These are phyloP conservation scores for Gorsachius goisagi DNA, from an alignment of 2,113 vertebrate species.

Conservation along the genomic window DNA sequence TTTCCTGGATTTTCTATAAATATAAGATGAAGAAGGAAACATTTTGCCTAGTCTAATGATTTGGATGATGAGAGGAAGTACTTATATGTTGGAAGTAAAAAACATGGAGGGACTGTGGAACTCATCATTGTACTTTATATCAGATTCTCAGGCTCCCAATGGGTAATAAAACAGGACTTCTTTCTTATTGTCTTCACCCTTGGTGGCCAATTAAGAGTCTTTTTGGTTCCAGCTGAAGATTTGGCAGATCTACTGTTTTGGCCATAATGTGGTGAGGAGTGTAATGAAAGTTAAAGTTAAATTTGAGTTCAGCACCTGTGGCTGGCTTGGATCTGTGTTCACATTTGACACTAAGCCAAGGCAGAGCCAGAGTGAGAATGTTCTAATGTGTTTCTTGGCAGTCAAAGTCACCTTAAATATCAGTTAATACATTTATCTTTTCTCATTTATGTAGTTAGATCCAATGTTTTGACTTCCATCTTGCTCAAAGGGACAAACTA, in stretches of 20 bases:
- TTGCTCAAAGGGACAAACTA: background rate
- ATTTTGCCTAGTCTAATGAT: background rate
- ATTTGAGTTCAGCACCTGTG: slow-evolving; percentile 15
- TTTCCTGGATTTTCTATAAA: background rate
- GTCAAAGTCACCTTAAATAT: slow-evolving; percentile 13
- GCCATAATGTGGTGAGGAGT: background rate
- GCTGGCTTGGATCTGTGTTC: slow-evolving; percentile 30
- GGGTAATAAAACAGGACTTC: slow-evolving; percentile 7
- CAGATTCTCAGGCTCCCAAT: background rate
- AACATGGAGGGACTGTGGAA: background rate
- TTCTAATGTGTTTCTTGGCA: slow-evolving; percentile 46
- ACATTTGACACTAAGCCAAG: slow-evolving; percentile 18
- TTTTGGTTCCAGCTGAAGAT: slow-evolving; percentile 32
- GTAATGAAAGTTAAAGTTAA: slow-evolving; percentile 57
- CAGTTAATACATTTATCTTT: slow-evolving; percentile 34
- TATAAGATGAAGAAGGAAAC: slow-evolving; percentile 1
- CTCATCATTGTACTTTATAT: background rate
- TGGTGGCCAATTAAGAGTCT: slow-evolving; percentile 36
- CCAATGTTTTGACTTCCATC: background rate
- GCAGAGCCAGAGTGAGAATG: slow-evolving; percentile 11
- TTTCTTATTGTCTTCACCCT: slow-evolving; percentile 17
- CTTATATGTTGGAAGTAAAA: background rate
- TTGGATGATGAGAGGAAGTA: background rate
- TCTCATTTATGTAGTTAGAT: background rate
- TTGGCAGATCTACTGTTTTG: slow-evolving; percentile 11